Percentiles rank a stretch among this genome's conserved stretches.
phyloP scores from a whole-genome alignment of 37 sponge, comb jelly and placozoan genomes.

The Theonella swinhoei region DNA sequence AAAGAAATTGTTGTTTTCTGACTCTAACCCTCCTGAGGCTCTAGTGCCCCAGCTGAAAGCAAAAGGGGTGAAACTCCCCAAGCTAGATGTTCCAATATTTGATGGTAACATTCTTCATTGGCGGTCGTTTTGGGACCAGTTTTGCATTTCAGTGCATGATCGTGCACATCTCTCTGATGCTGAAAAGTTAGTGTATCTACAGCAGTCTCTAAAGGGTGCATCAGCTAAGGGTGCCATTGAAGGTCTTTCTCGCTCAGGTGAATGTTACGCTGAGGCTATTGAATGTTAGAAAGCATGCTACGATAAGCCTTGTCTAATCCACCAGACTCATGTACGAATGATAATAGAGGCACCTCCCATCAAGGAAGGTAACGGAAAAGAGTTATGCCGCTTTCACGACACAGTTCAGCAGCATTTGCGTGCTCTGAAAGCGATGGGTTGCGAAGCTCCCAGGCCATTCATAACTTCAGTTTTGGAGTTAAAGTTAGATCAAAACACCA shows the following conservation, averaged over 20 bases:
- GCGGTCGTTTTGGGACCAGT: slow-evolving; percentile 15
- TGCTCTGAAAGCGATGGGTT: too few relatives aligned
- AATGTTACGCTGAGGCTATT: slow-evolving; percentile 5
- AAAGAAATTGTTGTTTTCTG: too few relatives aligned
- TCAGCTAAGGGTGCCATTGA: neutral
- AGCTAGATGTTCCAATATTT: slow-evolving; percentile 1
- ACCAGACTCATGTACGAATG: slow-evolving; percentile 35
- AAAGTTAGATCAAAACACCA: slow-evolving; percentile 30
- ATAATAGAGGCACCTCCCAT: slow-evolving; percentile 25
- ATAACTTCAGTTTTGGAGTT: slow-evolving; percentile 40
- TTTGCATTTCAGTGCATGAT: neutral
- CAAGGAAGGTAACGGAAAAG: slow-evolving; percentile 43
- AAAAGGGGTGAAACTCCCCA: neutral
- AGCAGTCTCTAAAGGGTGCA: slow-evolving; percentile 8
- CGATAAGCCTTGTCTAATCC: slow-evolving; percentile 5
- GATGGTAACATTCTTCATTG: slow-evolving; percentile 8
- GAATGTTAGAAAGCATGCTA: neutral
- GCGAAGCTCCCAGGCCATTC: slow-evolving; percentile 41
- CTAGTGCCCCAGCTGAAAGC: too few relatives aligned
- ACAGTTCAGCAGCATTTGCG: too few relatives aligned
- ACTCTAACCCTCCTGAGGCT: neutral
- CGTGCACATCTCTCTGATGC: neutral
- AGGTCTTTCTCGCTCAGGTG: slow-evolving; percentile 8
- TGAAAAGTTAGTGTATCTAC: slow-evolving; percentile 18
- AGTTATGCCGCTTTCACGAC: too few relatives aligned